Evolutionary conservation across 2,888 invertebrate genomes (phyloP), one percentile per base, ranked within the genome.

Genomic region (Acleris holmiana): DNA sequence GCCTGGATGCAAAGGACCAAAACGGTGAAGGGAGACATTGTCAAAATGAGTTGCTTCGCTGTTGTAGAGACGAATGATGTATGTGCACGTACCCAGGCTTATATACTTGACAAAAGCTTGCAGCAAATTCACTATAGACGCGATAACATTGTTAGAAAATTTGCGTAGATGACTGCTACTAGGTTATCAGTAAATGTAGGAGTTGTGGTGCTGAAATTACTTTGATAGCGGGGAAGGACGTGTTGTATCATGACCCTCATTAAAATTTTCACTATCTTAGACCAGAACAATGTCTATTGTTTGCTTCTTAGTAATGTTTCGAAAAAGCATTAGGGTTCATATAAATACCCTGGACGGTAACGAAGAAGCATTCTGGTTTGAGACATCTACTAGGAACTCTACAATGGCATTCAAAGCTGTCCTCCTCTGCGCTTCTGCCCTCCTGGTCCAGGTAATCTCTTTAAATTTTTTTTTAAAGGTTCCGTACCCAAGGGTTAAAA

Each of bases 11-110:
- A 78, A 57, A 81, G 53, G 3, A 78, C 51, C 18, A 79, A 54
- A 58, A 80, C 66, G 15, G 73, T 67, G 58, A 78, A 75, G 57
- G 73, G 46, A 68, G 75, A 74, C 79, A 80, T 82, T 67, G 66
- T 76, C 65, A 49, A 57, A 46, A 47, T 10, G 23, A 15, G 7
- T 7, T 46, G 13, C 7, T 46, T 46, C 46, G 40, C 15, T 40
- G 40, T 4, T 15, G 6, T 15, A 25, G n/a, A 25, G 4, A 49
- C 57, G 23, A 49, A 49, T 49, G 49, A 4, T 49, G 15, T 25
- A 25, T 25, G 25, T 7, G 6, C 7, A 25, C 7, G 6, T 25
- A 1, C 25, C 25, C 2, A 25, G 8, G 25, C 25, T 25, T 25
- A 25, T 51, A 51, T 51, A 51, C 13, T 25, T 7, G 7, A 25